phyloP scores from a whole-genome alignment of 1,140 invertebrate species.

The Pseudomyrmex concolor region DNA sequence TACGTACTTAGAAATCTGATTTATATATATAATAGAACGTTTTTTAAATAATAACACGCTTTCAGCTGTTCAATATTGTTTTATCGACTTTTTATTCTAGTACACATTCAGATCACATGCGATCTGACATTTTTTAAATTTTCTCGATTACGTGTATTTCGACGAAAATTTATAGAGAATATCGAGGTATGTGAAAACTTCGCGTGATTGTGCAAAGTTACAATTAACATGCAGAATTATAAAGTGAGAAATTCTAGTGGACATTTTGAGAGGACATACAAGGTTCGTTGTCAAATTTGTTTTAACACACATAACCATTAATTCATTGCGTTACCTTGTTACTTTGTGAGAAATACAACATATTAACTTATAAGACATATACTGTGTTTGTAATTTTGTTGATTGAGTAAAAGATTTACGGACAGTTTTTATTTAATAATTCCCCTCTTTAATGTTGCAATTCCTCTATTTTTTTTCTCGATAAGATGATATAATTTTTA shows the following conservation, averaged over 20 bases:
- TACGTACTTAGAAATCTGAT: not conserved
- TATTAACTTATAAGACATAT: not conserved
- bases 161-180: constrained; percentile 31
- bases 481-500: constrained; percentile 6
- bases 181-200: not conserved
- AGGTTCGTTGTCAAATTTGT: constrained; percentile 56
- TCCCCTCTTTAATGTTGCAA: not conserved
- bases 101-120: not conserved
- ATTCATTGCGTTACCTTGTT: constrained; percentile 1
- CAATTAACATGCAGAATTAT: constrained; percentile 36
- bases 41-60: not conserved
- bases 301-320: constrained; percentile 1
- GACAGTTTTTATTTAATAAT: constrained; percentile 10
- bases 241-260: constrained; percentile 17
- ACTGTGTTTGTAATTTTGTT: not conserved
- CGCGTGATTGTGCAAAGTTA: not conserved
- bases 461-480: not conserved
- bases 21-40: not conserved
- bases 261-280: constrained; percentile 56
- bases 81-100: constrained; percentile 5
- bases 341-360: not conserved
- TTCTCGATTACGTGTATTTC: not conserved
- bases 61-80: constrained; percentile 62
- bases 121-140: not conserved
- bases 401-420: not conserved